Evolutionary conservation across 30 jellyfish, hydroid and myxozoan species (phyloP).

Genomic region (Aurelia coerulea): DNA sequence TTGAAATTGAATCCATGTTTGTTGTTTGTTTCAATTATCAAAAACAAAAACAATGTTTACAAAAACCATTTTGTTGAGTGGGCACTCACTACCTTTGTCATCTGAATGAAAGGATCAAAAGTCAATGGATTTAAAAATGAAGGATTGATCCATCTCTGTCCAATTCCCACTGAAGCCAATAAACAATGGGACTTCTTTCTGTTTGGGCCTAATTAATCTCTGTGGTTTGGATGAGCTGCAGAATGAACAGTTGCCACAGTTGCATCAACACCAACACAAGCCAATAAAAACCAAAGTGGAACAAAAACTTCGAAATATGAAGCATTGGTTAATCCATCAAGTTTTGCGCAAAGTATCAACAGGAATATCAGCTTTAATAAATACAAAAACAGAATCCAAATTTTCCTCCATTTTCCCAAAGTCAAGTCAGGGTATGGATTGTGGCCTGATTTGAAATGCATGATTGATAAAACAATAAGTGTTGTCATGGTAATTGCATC

Average conservation of each 20-base stretch:
- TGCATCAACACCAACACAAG: constrained; percentile 59
- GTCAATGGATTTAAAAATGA: no score
- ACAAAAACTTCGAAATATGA: constrained; percentile 75
- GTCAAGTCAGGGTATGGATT: constrained; percentile 51
- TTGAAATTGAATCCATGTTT: no score
- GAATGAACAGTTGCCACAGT: constrained; percentile 76
- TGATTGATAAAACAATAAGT: constrained; percentile 37
- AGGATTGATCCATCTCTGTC: no score
- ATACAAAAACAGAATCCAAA: constrained; percentile 69
- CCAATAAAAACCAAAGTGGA: constrained; percentile 87
- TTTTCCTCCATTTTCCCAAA: constrained; percentile 67
- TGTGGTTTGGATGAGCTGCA: constrained; percentile 41
- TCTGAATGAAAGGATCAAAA: no score
- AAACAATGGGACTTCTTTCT: background rate
- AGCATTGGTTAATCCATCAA: constrained; percentile 74
- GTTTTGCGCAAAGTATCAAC: constrained; percentile 81
- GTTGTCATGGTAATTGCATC: constrained; percentile 71
- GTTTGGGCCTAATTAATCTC: constrained; percentile 48
- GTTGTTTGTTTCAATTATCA: no score
- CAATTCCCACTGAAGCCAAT: no score
- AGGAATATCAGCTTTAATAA: constrained; percentile 64
- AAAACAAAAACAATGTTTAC: no score
- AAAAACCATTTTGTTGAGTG: no score
- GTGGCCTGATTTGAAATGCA: constrained; percentile 71
- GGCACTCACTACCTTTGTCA: no score